Percentiles rank a stretch among this genome's conserved stretches.
phyloP scores from a whole-genome alignment of 2,113 vertebrate genomes.

The Notothenia coriiceps region DNA sequence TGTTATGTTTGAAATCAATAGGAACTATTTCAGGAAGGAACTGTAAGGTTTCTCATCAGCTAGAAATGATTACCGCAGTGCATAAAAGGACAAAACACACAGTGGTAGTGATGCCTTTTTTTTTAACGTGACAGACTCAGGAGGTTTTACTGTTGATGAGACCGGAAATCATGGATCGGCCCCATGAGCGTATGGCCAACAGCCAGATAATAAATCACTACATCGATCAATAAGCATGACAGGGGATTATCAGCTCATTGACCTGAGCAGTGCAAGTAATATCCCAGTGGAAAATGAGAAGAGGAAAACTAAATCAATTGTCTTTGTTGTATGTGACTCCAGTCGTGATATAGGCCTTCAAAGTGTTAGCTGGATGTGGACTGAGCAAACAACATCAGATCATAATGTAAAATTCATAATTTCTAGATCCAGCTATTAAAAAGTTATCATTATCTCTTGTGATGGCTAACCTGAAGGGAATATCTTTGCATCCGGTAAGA shows the following conservation, averaged over 20 bases:
- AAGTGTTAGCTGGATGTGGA: not conserved
- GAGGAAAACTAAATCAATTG: slow-evolving; percentile 18
- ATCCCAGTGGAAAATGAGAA: slow-evolving; percentile 30
- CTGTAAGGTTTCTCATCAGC: slow-evolving; percentile 10
- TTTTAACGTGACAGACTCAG: slow-evolving; percentile 1
- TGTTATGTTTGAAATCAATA: slow-evolving; percentile 44
- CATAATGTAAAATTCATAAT: not conserved
- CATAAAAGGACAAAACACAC: slow-evolving; percentile 15
- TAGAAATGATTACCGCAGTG: slow-evolving; percentile 5
- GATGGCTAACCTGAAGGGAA: not conserved
- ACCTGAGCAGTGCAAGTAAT: slow-evolving; percentile 21
- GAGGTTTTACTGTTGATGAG: slow-evolving; percentile 43
- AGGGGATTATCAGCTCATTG: slow-evolving; percentile 46
- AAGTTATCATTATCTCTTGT: not conserved
- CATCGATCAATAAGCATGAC: slow-evolving; percentile 69
- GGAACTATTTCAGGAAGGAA: slow-evolving; percentile 44
- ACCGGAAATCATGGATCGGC: slow-evolving; percentile 55
- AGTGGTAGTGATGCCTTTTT: not conserved
- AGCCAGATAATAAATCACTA: slow-evolving; percentile 65
- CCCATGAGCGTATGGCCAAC: slow-evolving; percentile 9
- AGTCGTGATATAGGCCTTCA: not conserved
- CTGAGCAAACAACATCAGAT: not conserved
- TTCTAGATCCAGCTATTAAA: not conserved
- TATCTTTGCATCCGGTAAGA: not conserved
- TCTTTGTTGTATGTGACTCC: slow-evolving; percentile 2